Percentiles rank a stretch among this genome's conserved stretches.
phyloP scores from a whole-genome alignment of 2,113 vertebrate species.

The Pseudorectes ferrugineus region DNA sequence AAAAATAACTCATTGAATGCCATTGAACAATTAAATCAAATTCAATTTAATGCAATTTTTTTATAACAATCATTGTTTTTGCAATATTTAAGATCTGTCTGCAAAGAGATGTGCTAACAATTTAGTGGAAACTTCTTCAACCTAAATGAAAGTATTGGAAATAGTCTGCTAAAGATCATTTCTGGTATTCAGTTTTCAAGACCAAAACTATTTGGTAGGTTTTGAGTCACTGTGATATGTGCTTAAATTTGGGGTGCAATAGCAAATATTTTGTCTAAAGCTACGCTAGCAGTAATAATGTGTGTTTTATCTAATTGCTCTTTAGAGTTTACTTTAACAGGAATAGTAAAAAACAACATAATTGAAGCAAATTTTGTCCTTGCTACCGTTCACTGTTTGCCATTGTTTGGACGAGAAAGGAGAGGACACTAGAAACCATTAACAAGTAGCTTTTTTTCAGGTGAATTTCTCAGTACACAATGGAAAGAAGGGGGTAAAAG shows the following conservation, averaged over 20 bases:
- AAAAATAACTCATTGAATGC: background rate
- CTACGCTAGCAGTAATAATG: background rate
- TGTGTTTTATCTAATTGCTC: background rate
- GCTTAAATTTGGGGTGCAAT: background rate
- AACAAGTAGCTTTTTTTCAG: background rate
- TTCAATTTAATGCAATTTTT: background rate
- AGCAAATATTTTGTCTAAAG: background rate
- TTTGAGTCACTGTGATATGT: background rate
- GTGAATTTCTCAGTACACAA: background rate
- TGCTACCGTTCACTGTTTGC: background rate
- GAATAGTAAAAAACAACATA: background rate
- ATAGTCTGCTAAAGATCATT: background rate
- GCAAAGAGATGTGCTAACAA: background rate
- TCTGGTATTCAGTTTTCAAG: background rate
- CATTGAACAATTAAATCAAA: background rate
- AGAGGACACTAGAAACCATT: background rate
- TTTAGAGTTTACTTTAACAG: background rate
- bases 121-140: background rate
- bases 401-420: background rate
- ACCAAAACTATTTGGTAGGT: background rate
- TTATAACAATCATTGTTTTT: background rate
- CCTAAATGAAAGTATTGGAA: background rate
- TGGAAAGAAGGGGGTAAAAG: background rate
- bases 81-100: background rate
- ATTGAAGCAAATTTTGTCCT: background rate